Percentiles rank a stretch among this genome's conserved stretches.
Conservation (phyloP, 2,888 invertebrate species). For the Ramazzottius varieornatus region DNA sequence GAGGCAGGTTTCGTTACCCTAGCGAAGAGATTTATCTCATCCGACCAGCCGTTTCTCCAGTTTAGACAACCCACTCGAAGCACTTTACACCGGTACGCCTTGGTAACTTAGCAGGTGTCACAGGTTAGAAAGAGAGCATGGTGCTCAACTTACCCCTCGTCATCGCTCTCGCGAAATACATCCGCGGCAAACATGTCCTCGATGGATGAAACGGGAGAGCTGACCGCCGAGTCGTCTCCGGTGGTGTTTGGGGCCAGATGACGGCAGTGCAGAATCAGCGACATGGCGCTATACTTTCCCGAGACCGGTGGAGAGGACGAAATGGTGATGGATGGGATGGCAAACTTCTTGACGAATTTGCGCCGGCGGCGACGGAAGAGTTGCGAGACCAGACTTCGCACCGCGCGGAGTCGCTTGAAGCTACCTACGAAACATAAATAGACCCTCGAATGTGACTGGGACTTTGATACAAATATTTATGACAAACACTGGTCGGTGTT, state of each 20-base stretch:
- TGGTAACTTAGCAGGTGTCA: too few relatives aligned
- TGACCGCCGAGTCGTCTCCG: not conserved
- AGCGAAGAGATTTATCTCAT: too few relatives aligned
- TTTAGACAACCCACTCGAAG: too few relatives aligned
- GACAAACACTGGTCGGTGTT: too few relatives aligned
- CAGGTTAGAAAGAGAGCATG: not conserved
- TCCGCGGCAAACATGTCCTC: not conserved
- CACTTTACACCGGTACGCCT: too few relatives aligned
- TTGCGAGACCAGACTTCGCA: not conserved
- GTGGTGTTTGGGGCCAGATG: not conserved
- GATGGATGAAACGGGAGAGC: not conserved
- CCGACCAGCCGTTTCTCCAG: too few relatives aligned
- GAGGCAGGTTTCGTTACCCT: too few relatives aligned
- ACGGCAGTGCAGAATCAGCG: not conserved
- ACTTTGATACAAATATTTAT: too few relatives aligned
- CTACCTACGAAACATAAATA: constrained; percentile 1
- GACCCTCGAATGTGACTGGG: too few relatives aligned
- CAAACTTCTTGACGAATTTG: not conserved
- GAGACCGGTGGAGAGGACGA: not conserved
- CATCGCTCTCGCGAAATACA: not conserved
- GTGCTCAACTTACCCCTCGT: not conserved
- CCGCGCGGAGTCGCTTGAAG: not conserved
- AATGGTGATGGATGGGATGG: not conserved
- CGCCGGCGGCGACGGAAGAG: not conserved
- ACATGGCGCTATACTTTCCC: not conserved